These are phyloP conservation scores for Caretta caretta DNA, from an alignment of 2,113 vertebrate species.

Conservation along the genomic window DNA sequence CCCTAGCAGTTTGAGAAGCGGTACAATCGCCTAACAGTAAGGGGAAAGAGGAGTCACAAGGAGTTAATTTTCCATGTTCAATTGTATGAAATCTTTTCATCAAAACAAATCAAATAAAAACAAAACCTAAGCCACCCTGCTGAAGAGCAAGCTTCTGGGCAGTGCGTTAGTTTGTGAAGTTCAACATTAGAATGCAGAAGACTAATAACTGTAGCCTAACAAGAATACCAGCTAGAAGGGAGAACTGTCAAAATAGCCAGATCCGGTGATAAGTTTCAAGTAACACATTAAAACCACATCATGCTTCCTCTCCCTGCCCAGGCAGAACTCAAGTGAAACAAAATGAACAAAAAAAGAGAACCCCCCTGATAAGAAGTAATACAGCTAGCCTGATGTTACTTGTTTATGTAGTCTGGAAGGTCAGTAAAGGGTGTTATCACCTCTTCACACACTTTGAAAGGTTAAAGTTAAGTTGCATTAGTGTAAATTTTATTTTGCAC, in stretches of 20 bases:
- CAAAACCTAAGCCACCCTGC: neutral
- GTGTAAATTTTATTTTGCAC: neutral
- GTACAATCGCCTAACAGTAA: accelerated
- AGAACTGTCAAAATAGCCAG: neutral
- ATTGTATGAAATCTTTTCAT: neutral
- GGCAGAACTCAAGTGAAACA: neutral
- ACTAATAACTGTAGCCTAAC: neutral
- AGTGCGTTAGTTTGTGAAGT: neutral
- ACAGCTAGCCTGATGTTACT: neutral
- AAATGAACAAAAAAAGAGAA: neutral
- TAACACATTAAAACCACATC: constrained; percentile 28
- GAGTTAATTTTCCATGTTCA: neutral
- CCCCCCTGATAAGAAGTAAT: neutral
- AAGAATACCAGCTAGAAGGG: neutral
- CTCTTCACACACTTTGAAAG: neutral
- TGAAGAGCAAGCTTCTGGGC: neutral
- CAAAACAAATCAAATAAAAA: neutral
- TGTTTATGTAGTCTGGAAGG: neutral
- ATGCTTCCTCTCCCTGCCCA: neutral
- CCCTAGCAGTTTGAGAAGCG: accelerated
- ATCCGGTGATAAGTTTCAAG: constrained; percentile 21
- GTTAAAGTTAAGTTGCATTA: neutral
- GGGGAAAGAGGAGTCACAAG: neutral
- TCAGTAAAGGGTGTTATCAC: neutral
- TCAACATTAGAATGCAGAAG: neutral